Conservation (phyloP, 2,797 vertebrate species). For the Simalia tracyae region DNA sequence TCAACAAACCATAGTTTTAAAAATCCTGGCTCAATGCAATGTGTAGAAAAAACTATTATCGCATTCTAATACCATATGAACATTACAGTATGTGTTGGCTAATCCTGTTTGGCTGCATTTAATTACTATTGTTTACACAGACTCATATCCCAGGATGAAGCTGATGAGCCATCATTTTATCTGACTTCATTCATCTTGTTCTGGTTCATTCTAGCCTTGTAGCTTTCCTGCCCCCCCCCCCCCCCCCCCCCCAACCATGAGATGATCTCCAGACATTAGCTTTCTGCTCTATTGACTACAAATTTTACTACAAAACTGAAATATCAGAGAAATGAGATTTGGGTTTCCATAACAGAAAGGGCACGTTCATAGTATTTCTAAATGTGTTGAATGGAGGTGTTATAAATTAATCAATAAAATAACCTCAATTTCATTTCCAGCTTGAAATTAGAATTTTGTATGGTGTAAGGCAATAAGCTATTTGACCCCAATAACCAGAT, state of each 20-base stretch:
- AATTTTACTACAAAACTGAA: neutral
- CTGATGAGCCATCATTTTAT: neutral
- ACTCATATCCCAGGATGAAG: neutral
- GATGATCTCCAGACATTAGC: neutral
- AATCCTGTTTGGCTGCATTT: neutral
- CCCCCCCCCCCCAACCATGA: neutral
- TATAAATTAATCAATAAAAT: neutral
- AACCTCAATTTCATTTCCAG: neutral
- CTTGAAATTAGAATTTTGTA: slow-evolving; percentile 10
- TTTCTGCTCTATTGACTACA: neutral
- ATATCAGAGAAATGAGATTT: neutral
- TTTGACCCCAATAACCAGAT: slow-evolving; percentile 4
- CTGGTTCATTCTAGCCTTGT: neutral
- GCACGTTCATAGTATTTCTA: neutral
- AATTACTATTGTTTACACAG: neutral
- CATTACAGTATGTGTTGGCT: neutral
- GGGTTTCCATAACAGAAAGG: neutral
- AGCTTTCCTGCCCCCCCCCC: neutral
- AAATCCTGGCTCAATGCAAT: neutral
- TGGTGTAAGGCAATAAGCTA: neutral
- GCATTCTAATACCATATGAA: neutral
- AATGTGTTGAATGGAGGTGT: neutral
- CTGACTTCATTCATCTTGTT: neutral
- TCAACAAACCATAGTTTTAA: neutral
- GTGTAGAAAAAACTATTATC: neutral